These are phyloP conservation scores for Lates japonicus DNA, from an alignment of 2,797 vertebrate genomes.

Conservation along the genomic window DNA sequence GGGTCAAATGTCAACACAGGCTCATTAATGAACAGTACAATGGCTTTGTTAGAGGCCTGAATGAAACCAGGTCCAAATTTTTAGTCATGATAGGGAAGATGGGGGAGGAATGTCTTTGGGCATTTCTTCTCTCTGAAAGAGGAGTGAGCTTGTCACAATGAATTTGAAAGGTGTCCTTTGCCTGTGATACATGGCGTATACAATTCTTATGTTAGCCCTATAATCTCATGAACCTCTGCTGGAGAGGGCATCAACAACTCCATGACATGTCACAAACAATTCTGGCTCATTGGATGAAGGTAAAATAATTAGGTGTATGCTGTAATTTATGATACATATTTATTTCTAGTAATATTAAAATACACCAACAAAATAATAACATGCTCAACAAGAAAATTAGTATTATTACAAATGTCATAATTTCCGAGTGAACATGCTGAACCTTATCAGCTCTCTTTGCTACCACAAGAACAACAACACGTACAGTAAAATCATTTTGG, in stretches of 20 bases:
- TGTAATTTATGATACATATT: background rate
- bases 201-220: slow-evolving; percentile 53
- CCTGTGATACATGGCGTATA: too few relatives aligned
- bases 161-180: slow-evolving; percentile 73
- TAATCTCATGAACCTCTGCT: slow-evolving; percentile 45
- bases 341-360: background rate
- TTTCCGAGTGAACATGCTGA: slow-evolving; percentile 8
- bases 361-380: background rate
- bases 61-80: slow-evolving; percentile 81
- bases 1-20: slow-evolving; percentile 49
- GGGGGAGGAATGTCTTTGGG: slow-evolving; percentile 70
- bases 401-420: background rate
- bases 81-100: slow-evolving; percentile 54
- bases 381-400: background rate
- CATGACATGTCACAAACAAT: slow-evolving; percentile 21
- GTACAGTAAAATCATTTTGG: slow-evolving; percentile 25
- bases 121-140: slow-evolving; percentile 70
- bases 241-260: slow-evolving; percentile 24
- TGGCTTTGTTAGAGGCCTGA: slow-evolving; percentile 28
- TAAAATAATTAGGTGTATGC: background rate
- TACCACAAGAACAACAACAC: slow-evolving; percentile 24
- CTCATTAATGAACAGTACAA: slow-evolving; percentile 51
- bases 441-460: slow-evolving; percentile 6
- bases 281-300: slow-evolving; percentile 14
- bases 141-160: slow-evolving; percentile 76